Evolutionary conservation across 2,888 invertebrate species (phyloP).

Genomic region (Lycophotia porphyrea): DNA sequence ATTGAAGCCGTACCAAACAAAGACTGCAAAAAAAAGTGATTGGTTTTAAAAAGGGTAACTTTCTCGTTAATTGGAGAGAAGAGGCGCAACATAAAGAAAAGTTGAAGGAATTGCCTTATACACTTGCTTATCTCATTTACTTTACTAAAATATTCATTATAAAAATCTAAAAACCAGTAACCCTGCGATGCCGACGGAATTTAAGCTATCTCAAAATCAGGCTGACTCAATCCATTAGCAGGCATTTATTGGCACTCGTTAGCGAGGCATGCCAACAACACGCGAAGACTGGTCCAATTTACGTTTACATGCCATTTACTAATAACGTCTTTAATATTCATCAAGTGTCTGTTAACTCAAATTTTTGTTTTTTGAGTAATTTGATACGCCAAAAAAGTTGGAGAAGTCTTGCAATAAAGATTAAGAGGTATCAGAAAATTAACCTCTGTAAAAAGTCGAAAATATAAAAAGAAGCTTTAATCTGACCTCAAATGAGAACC

Average conservation of each 20-base stretch:
- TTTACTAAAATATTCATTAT: background rate
- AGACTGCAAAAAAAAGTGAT: background rate
- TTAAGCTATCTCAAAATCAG: slow-evolving; percentile 20
- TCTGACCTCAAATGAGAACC: background rate
- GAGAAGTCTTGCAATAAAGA: background rate
- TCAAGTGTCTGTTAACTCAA: background rate
- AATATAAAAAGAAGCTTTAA: background rate
- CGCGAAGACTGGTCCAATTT: slow-evolving; percentile 19
- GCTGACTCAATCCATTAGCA: slow-evolving; percentile 26
- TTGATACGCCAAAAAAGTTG: background rate
- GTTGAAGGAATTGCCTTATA: no score
- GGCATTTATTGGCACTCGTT: slow-evolving; percentile 51
- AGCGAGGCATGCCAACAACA: slow-evolving; percentile 30
- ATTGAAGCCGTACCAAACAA: background rate
- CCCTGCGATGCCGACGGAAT: slow-evolving; percentile 1
- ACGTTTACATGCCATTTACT: slow-evolving; percentile 28
- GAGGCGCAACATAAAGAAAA: no score
- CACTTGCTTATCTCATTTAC: background rate
- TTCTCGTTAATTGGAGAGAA: no score
- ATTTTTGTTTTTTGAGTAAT: background rate
- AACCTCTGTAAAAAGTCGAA: background rate
- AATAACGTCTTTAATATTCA: slow-evolving; percentile 6
- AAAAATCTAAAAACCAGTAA: background rate
- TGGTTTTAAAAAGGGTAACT: background rate
- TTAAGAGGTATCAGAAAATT: background rate